These are phyloP conservation scores for Albula goreensis DNA, from an alignment of 2,113 vertebrate genomes.

Conservation along the genomic window DNA sequence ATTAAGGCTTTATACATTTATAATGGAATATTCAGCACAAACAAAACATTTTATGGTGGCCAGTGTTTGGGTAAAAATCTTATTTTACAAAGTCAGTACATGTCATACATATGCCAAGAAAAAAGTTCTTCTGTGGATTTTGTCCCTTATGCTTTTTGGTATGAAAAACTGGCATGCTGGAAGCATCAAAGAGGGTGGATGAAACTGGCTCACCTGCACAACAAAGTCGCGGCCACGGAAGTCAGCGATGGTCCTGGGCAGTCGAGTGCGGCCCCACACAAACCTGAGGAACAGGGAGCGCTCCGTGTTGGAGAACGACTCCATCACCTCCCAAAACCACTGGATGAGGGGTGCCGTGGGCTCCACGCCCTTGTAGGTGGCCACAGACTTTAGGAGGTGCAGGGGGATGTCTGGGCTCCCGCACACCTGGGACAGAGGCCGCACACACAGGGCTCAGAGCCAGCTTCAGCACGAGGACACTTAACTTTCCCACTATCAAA, in stretches of 20 bases:
- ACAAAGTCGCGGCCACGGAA: slow-evolving; percentile 96
- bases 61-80: too few species aligned
- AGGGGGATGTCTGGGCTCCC: slow-evolving; percentile 97
- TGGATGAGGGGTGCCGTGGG: slow-evolving; percentile 88
- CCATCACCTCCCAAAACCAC: slow-evolving; percentile 99
- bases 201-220: slow-evolving; percentile 80
- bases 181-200: too few species aligned
- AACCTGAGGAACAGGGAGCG: slow-evolving; percentile 94
- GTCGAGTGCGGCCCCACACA: slow-evolving; percentile 93
- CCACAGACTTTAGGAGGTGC: slow-evolving; percentile 95
- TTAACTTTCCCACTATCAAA: too few species aligned
- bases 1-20: too few species aligned
- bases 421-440: slow-evolving; percentile 79
- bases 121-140: too few species aligned
- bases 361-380: slow-evolving; percentile 95
- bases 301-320: slow-evolving; percentile 96
- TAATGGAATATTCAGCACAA: too few species aligned
- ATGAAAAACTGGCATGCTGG: too few species aligned
- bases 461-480: too few species aligned
- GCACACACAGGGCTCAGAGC: neutral
- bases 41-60: too few species aligned
- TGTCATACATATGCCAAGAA: too few species aligned
- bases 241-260: slow-evolving; percentile 97
- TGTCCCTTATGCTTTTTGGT: too few species aligned
- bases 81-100: too few species aligned